Base-by-base conservation (phyloP, 2,888 invertebrate species). In the Ctenicera cuprea region DNA sequence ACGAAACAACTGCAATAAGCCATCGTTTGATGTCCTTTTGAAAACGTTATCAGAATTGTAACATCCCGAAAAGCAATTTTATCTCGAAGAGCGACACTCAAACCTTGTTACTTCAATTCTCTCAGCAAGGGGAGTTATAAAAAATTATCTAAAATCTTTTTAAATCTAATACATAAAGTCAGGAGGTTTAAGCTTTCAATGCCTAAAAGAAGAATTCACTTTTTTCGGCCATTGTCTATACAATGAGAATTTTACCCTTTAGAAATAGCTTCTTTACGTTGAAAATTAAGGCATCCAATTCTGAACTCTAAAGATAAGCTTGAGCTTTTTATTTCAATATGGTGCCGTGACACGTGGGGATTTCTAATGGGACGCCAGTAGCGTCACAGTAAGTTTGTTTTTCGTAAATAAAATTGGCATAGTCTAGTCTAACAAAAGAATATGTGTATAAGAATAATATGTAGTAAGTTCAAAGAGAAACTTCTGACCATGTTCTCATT, bases 31-130 rank as follows among this genome's bases (percentile, higher is more conserved):
- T 45, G 45, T 16, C 16, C 18, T 45, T 16, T 18, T 9, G 16
- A 45, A 45, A 16, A 45, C 45, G 45, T 45, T 45, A 45, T 45
- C 45, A 16, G 45, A 45, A 45, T 45, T 18, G 9, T 45, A 16
- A 33, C 48, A 8, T 43, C 43, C 43, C 14, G 8, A 43, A 43
- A 16, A 16, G 43, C 18, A 48, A 48, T 16, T 48, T 41, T 48
- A 48, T 48, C 48, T 48, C 18, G 0, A 18, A 48, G 43, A 16
- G 18, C 20, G 9, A 8, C 48, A 3, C 48, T 48, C 14, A 48
- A 48, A 16, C 48, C 7, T 18, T 48, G 20, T 16, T 48, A 48
- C 33, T 33, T 5, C 4, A 33, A 9, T 5, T 33, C 9, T 26
- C 33, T 33, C 33, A 33, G 33, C 2, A 33, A 33, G 33, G 5